phyloP scores from a whole-genome alignment of 2,113 vertebrate genomes.

The Platycercus adscitus region DNA sequence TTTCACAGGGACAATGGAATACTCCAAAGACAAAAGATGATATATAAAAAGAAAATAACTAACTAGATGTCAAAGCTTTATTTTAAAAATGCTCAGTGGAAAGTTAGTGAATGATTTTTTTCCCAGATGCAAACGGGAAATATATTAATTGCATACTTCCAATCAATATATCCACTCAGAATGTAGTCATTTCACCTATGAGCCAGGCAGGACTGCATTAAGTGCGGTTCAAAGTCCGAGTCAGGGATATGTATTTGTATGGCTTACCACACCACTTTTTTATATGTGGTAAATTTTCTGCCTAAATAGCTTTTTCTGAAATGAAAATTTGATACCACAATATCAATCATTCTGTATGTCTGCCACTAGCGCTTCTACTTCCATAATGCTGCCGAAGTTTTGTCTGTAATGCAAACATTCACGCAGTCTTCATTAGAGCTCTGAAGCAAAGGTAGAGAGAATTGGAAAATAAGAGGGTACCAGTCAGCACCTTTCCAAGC shows the following conservation, averaged over 20 bases:
- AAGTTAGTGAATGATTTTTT: neutral
- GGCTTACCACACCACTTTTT: neutral
- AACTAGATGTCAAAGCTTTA: conserved; percentile 31
- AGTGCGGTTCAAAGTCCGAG: neutral
- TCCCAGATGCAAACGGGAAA: neutral
- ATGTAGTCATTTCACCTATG: neutral
- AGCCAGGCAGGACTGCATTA: neutral
- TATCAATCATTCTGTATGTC: neutral
- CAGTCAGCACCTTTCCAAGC: neutral
- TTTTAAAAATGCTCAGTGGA: neutral
- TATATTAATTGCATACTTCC: neutral
- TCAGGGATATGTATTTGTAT: neutral
- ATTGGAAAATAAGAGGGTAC: neutral
- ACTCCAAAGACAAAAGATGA: conserved; percentile 62
- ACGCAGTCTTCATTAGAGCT: neutral
- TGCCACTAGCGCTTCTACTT: neutral
- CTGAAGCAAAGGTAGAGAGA: neutral
- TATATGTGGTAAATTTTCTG: neutral
- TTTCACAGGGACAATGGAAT: conserved; percentile 59
- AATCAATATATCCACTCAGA: neutral
- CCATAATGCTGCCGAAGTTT: neutral
- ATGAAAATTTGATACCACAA: neutral
- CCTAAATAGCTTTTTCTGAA: neutral
- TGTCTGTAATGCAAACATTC: neutral
- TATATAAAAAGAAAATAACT: conserved; percentile 37